Evolutionary conservation across 2,797 vertebrate genomes (phyloP).

Genomic region (Neosilurus mollespiculum): DNA sequence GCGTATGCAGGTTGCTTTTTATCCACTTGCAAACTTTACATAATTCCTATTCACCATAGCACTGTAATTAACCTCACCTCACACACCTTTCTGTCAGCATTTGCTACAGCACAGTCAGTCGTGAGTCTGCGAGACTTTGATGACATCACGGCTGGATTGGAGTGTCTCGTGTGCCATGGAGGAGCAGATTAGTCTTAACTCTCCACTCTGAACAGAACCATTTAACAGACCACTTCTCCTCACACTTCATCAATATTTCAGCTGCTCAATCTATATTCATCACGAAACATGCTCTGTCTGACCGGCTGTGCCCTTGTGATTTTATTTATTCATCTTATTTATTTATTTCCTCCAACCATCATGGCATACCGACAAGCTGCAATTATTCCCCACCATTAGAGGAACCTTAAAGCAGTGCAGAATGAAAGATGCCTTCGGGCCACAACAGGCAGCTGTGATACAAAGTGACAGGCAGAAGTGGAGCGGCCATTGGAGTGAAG

Average conservation of each 20-base stretch:
- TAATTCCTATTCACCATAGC: not conserved
- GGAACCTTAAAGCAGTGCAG: conserved; percentile 75
- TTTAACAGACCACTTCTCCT: conserved; percentile 67
- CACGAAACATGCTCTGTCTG: conserved; percentile 73
- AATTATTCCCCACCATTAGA: conserved; percentile 77
- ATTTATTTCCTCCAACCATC: conserved; percentile 70
- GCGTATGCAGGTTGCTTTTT: not conserved
- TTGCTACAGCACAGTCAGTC: not conserved
- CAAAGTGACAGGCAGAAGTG: conserved; percentile 64
- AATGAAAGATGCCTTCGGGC: conserved; percentile 64
- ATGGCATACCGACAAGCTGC: conserved; percentile 70
- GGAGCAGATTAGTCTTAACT: conserved; percentile 44
- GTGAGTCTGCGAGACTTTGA: conserved; percentile 32
- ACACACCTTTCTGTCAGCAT: not conserved
- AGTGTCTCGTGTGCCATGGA: conserved; percentile 37
- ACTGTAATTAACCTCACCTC: not conserved
- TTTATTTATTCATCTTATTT: conserved; percentile 83
- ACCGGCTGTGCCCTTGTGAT: conserved; percentile 70
- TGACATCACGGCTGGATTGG: conserved; percentile 37
- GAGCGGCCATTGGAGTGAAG: conserved; percentile 50
- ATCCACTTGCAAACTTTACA: not conserved
- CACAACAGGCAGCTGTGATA: conserved; percentile 65
- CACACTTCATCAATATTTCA: conserved; percentile 80
- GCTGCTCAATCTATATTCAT: conserved; percentile 80
- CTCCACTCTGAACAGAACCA: conserved; percentile 48